Evolutionary conservation across 2,888 invertebrate genomes (phyloP).

Genomic region (Ornithoptera priamus): DNA sequence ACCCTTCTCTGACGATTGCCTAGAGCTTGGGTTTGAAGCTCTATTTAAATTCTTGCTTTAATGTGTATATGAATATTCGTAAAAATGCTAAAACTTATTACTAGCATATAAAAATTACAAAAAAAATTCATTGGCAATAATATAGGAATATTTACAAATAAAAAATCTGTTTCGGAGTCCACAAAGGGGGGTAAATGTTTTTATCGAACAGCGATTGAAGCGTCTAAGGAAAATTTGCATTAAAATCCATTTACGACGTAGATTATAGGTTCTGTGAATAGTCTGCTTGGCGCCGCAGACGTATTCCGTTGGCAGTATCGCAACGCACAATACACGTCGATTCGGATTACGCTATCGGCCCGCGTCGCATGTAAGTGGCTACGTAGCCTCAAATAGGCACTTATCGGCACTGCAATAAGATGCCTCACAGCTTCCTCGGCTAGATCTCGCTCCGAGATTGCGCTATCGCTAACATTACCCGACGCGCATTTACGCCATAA

Average conservation of each 20-base stretch:
- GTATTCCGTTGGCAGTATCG: slow-evolving; percentile 50
- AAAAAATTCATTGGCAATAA: not conserved
- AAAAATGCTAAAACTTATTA: not conserved
- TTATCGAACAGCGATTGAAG: slow-evolving; percentile 60
- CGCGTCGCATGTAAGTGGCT: slow-evolving; percentile 53
- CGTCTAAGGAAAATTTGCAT: slow-evolving; percentile 65
- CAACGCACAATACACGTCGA: slow-evolving; percentile 69
- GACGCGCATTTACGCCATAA: slow-evolving; percentile 65
- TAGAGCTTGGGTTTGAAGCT: slow-evolving; percentile 47
- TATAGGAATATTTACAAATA: not conserved
- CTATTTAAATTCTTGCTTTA: slow-evolving; percentile 53
- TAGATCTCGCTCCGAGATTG: slow-evolving; percentile 64
- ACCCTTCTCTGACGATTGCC: slow-evolving; percentile 63
- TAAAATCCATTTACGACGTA: slow-evolving; percentile 68
- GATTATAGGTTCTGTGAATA: slow-evolving; percentile 61
- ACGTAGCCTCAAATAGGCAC: slow-evolving; percentile 68
- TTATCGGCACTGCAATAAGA: slow-evolving; percentile 68
- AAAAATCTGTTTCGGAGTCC: slow-evolving; percentile 49
- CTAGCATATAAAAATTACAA: too few species aligned
- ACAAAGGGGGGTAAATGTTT: slow-evolving; percentile 59
- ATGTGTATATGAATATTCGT: slow-evolving; percentile 43
- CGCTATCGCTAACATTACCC: slow-evolving; percentile 63
- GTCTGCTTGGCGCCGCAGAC: slow-evolving; percentile 50
- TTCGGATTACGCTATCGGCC: slow-evolving; percentile 72
- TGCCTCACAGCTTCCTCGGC: slow-evolving; percentile 64